A percentile compares a stretch with the other conserved stretches of the same genome.
Evolutionary conservation across 2,888 invertebrate genomes (phyloP).

Genomic region (Augiades crinisus): DNA sequence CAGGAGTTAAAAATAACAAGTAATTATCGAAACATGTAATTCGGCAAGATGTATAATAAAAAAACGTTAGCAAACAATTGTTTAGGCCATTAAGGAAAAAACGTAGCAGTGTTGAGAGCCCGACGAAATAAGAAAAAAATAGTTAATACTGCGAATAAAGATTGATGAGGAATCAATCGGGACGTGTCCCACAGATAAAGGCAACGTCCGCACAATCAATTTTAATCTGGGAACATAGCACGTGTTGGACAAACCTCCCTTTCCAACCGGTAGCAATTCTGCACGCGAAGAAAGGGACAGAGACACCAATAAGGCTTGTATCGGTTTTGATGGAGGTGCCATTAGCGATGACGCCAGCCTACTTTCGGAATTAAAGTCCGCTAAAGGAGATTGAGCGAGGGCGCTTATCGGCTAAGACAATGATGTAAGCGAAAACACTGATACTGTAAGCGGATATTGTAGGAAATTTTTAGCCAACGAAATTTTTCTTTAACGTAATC

Average conservation of each 20-base stretch:
- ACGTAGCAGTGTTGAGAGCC: not conserved
- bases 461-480: not conserved
- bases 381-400: slow-evolving; percentile 75
- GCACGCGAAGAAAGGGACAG: slow-evolving; percentile 43
- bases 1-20: slow-evolving; percentile 1
- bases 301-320: slow-evolving; percentile 48
- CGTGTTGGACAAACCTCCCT: slow-evolving; percentile 45
- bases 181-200: slow-evolving; percentile 67
- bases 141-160: slow-evolving; percentile 71
- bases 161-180: slow-evolving; percentile 80
- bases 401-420: slow-evolving; percentile 71
- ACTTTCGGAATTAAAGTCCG: slow-evolving; percentile 75
- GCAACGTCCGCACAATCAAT: slow-evolving; percentile 74
- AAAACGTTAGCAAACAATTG: slow-evolving; percentile 30
- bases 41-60: slow-evolving; percentile 15
- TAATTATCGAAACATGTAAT: slow-evolving; percentile 12
- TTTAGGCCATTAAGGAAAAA: slow-evolving; percentile 9
- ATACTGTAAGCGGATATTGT: slow-evolving; percentile 27
- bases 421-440: slow-evolving; percentile 69
- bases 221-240: slow-evolving; percentile 72
- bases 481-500: too few relatives aligned
- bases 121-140: slow-evolving; percentile 43
- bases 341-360: slow-evolving; percentile 67
- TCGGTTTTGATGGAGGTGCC: slow-evolving; percentile 62
- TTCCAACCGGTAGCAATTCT: slow-evolving; percentile 32